A percentile compares a stretch with the other conserved stretches of the same genome.
phyloP scores from a whole-genome alignment of 2,797 vertebrate species.

The Holocentrus rufus region DNA sequence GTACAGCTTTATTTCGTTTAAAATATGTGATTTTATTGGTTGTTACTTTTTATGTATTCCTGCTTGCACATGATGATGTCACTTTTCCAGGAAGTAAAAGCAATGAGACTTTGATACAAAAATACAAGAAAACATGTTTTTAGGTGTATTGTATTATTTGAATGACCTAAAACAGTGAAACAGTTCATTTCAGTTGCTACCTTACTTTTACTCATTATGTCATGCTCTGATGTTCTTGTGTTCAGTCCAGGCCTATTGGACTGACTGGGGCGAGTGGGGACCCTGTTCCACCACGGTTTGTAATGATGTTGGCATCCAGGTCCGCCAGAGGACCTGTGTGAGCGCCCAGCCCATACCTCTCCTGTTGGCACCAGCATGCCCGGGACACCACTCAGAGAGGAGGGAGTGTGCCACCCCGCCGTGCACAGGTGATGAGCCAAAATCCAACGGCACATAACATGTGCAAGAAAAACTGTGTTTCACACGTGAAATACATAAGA shows the following conservation, averaged over 20 bases:
- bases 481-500: background rate
- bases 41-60: too few species aligned
- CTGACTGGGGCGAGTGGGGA: constrained; percentile 87
- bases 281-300: constrained; percentile 84
- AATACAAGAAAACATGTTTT: too few species aligned
- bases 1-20: too few species aligned
- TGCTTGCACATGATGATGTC: too few species aligned
- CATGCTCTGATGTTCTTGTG: constrained; percentile 17
- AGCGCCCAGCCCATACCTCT: constrained; percentile 70
- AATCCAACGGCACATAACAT: background rate
- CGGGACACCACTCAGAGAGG: constrained; percentile 83
- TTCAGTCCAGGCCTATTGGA: constrained; percentile 86
- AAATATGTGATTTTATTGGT: too few species aligned
- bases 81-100: too few species aligned
- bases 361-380: constrained; percentile 81
- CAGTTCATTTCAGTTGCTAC: background rate
- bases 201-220: constrained; percentile 8
- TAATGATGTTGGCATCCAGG: constrained; percentile 82
- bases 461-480: background rate
- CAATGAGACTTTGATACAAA: too few species aligned
- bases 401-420: constrained; percentile 80
- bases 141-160: too few species aligned
- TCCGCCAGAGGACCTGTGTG: constrained; percentile 84
- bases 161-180: too few species aligned
- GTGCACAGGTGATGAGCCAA: constrained; percentile 82